Evolutionary conservation across 2,888 invertebrate genomes (phyloP).

Genomic region (Teleogryllus oceanicus): DNA sequence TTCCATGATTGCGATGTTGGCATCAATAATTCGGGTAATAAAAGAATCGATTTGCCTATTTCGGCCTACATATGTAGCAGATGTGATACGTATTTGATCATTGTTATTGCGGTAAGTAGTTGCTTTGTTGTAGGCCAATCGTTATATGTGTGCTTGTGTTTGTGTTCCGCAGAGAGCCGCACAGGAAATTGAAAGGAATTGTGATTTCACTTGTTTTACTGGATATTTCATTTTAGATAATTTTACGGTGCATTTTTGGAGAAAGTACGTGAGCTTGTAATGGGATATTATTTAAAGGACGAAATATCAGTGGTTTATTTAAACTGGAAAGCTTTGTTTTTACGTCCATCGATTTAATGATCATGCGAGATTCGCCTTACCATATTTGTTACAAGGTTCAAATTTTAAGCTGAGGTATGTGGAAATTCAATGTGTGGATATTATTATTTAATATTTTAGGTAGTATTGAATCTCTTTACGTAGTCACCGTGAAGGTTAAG

Average conservation of each 20-base stretch:
- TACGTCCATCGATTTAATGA: no score
- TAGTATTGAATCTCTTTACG: no score
- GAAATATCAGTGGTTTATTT: no score
- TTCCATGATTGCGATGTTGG: conserved; percentile 18
- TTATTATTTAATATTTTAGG: no score
- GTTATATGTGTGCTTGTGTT: neutral
- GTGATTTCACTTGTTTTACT: conserved; percentile 4
- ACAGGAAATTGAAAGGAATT: neutral
- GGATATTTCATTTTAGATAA: neutral
- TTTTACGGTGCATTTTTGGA: neutral
- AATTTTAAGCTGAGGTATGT: no score
- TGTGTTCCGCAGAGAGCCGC: neutral
- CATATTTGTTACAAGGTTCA: no score
- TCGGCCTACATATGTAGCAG: neutral
- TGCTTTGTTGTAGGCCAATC: conserved; percentile 1
- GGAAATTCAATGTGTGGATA: no score
- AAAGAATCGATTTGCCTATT: conserved; percentile 18
- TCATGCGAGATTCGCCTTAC: no score
- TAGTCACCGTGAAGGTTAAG: no score
- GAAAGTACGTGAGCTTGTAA: no score
- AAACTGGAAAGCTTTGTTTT: no score
- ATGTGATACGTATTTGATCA: neutral
- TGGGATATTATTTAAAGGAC: no score
- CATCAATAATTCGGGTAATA: conserved; percentile 18
- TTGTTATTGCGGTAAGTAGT: neutral